Evolutionary conservation across 2,797 vertebrate genomes (phyloP), one percentile per base, ranked within the genome.

Genomic region (Dendrocincla fuliginosa): DNA sequence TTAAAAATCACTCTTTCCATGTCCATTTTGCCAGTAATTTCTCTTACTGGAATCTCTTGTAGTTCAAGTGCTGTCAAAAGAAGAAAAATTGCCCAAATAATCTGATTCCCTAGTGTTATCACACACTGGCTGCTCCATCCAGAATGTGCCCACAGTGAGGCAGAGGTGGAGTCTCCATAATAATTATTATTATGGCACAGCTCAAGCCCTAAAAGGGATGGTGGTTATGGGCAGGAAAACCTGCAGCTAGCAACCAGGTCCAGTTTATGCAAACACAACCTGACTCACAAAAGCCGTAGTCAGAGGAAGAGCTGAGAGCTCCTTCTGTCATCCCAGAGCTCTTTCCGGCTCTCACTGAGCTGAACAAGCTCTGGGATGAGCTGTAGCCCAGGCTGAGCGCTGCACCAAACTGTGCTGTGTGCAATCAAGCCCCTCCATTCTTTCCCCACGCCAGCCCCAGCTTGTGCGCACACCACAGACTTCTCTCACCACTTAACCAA

Each of bases 251-350:
- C 92, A 94, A 93, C 85, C 79, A 80, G 69, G 93, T 78, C 86
- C 73, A 84, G 86, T 96, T 96, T 96, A 85, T 90, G 90, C 91
- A 94, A 95, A 93, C 93, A 94, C 65, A 83, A 76, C 74, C 75
- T 96, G 93, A 95, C 95, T 97, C 96, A 97, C 93, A 97, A 96
- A 95, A 96, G 64, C 69, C 0, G 0, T 75, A 95, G 92, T 91
- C 94, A 96, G 81, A 87, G 2, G 74, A 59, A 61, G 65, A 93
- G 79, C 3, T 93, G 94, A 95, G 80, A 93, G 46, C 70, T 92
- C 39, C 53, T 87, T 93, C 80, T 96, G 78, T 95, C 81, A 86
- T 85, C 80, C 35, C 47, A 57, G 35, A 57, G 22, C 41, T 65
- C 83, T 63, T 87, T 59, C 70, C 1, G 22, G 73, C 69, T 75